A percentile compares a stretch with the other conserved stretches of the same genome.
Evolutionary conservation across 2,797 vertebrate species (phyloP).

Genomic region (Varecia variegata): DNA sequence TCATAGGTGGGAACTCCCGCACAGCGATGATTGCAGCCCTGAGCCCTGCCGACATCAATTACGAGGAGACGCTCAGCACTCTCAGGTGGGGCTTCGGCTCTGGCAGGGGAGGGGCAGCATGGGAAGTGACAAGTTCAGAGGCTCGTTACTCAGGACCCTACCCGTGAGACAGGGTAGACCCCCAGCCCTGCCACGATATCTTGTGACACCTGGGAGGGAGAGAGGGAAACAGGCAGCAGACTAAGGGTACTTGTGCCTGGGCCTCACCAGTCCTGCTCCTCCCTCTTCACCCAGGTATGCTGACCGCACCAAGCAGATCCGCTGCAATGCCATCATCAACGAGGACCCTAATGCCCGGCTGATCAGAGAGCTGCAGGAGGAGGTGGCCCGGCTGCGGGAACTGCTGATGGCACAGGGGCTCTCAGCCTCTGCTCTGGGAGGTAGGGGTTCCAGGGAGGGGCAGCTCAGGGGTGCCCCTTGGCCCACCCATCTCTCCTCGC

Average conservation of each 20-base stretch:
- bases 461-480: not conserved
- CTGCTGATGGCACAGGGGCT: conserved; percentile 90
- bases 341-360: conserved; percentile 94
- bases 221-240: not conserved
- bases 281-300: conserved; percentile 86
- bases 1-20: conserved; percentile 92
- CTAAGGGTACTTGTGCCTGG: not conserved
- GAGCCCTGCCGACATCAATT: conserved; percentile 94
- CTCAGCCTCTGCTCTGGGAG: conserved; percentile 61
- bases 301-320: conserved; percentile 94
- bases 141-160: not conserved
- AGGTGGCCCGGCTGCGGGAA: conserved; percentile 91
- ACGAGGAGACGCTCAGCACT: conserved; percentile 94
- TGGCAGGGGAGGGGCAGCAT: not conserved
- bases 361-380: conserved; percentile 92
- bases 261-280: not conserved
- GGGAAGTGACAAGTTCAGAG: not conserved
- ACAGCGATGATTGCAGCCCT: conserved; percentile 95
- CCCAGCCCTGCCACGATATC: not conserved
- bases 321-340: conserved; percentile 93
- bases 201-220: not conserved
- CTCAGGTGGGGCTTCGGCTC: conserved; percentile 84
- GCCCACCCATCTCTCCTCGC: not conserved
- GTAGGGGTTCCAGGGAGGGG: not conserved
- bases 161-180: not conserved